Percentiles rank a stretch among this genome's conserved stretches.
Conservation (phyloP, 1,140 invertebrate species). For the Ectropis grisescens region DNA sequence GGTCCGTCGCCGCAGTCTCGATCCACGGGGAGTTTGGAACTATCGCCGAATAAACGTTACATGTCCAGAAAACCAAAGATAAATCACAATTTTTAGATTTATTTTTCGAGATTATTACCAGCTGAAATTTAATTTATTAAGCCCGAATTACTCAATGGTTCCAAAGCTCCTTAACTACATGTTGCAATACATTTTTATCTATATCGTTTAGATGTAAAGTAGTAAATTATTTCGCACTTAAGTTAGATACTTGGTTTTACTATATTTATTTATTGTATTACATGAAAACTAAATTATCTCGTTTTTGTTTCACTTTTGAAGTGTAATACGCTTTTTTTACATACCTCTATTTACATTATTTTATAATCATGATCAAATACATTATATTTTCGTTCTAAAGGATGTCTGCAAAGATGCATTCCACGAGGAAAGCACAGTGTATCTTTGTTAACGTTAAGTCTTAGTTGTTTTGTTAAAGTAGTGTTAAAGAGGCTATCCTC, state of each 20-base stretch:
- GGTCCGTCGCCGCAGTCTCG: constrained; percentile 21
- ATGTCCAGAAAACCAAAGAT: constrained; percentile 62
- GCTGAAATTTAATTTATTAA: constrained; percentile 37
- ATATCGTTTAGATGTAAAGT: constrained; percentile 65
- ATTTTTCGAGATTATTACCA: constrained; percentile 47
- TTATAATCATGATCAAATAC: constrained; percentile 65
- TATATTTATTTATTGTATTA: constrained; percentile 64
- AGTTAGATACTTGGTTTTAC: constrained; percentile 59
- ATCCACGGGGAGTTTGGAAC: constrained; percentile 61
- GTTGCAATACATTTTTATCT: constrained; percentile 62
- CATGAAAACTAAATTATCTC: constrained; percentile 54
- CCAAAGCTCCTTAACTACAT: constrained; percentile 63
- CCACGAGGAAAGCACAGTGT: constrained; percentile 41
- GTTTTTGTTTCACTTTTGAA: constrained; percentile 56
- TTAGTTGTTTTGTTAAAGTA: constrained; percentile 49
- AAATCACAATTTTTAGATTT: constrained; percentile 59
- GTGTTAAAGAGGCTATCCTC: constrained; percentile 49
- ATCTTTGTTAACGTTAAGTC: constrained; percentile 47
- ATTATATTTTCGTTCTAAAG: constrained; percentile 46
- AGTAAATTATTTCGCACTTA: constrained; percentile 67
- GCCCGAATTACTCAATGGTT: constrained; percentile 49
- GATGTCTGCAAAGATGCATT: constrained; percentile 53
- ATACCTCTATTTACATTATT: constrained; percentile 61
- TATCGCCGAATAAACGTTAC: constrained; percentile 25
- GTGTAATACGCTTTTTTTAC: constrained; percentile 63